phyloP scores from a whole-genome alignment of 2,888 invertebrate species.

The Halictus ligatus region DNA sequence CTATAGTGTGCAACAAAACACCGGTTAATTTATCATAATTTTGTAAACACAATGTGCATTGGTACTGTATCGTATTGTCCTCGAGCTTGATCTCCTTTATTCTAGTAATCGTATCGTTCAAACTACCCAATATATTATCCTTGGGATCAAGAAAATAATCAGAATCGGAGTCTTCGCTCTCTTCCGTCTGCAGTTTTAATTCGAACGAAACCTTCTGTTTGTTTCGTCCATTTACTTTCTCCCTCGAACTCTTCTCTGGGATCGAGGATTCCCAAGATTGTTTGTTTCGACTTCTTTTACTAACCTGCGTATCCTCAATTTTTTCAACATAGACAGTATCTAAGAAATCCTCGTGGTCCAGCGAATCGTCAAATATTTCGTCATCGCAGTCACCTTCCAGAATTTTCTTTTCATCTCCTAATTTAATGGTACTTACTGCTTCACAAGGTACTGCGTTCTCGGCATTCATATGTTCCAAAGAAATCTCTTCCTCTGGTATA shows the following conservation, averaged over 20 bases:
- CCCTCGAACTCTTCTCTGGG: conserved; percentile 1
- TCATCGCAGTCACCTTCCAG: not conserved
- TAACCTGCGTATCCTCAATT: not conserved
- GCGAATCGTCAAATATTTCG: conserved; percentile 22
- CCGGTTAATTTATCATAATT: conserved; percentile 77
- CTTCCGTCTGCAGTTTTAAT: conserved; percentile 9
- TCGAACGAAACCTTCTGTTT: not conserved
- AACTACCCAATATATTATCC: conserved; percentile 78
- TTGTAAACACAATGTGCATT: conserved; percentile 80
- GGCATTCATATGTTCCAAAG: conserved; percentile 37
- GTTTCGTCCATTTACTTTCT: conserved; percentile 12
- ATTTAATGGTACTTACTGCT: conserved; percentile 22
- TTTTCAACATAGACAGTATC: conserved; percentile 23
- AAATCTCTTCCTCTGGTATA: conserved; percentile 60
- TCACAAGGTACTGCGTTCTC: conserved; percentile 22
- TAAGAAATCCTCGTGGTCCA: conserved; percentile 39
- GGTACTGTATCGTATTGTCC: conserved; percentile 74
- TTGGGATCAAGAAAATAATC: conserved; percentile 71
- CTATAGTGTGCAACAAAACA: conserved; percentile 78
- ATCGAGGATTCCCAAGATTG: conserved; percentile 24
- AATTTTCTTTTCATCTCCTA: conserved; percentile 13
- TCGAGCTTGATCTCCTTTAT: conserved; percentile 80
- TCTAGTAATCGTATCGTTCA: conserved; percentile 80
- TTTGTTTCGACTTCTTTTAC: not conserved
- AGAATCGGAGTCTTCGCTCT: conserved; percentile 70